phyloP scores from a whole-genome alignment of 1,140 invertebrate species.

The Sitophilus oryzae region DNA sequence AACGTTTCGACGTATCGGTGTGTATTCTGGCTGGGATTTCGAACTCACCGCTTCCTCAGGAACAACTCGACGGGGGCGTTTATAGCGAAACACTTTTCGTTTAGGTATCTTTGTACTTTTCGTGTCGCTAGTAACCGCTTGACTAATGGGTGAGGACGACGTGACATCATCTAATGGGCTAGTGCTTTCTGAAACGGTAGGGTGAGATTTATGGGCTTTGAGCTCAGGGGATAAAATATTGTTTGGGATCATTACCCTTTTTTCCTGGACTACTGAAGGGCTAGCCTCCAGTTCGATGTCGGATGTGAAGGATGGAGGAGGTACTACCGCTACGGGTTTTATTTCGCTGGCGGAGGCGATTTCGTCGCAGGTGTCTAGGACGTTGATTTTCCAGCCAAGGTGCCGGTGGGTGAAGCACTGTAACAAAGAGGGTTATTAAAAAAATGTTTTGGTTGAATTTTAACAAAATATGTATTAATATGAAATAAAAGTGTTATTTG shows the following conservation, averaged over 20 bases:
- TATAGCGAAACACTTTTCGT: background rate
- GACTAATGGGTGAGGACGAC: slow-evolving; percentile 7
- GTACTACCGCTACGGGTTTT: slow-evolving; percentile 45
- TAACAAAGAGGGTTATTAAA: slow-evolving; percentile 4
- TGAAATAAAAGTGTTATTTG: too few species aligned
- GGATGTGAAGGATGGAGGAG: slow-evolving; percentile 38
- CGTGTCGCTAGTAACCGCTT: slow-evolving; percentile 10
- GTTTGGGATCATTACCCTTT: slow-evolving; percentile 66
- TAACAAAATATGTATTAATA: too few species aligned
- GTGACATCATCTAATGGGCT: slow-evolving; percentile 21
- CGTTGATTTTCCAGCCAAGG: slow-evolving; percentile 92
- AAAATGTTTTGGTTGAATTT: too few species aligned
- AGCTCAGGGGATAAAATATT: slow-evolving; percentile 39
- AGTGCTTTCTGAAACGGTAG: slow-evolving; percentile 32
- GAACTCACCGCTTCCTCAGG: too few species aligned
- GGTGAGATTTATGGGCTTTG: slow-evolving; percentile 29
- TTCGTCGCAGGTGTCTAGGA: slow-evolving; percentile 72
- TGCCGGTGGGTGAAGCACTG: slow-evolving; percentile 89
- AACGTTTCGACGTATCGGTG: background rate
- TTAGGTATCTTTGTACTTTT: background rate
- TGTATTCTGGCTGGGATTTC: slow-evolving; percentile 1
- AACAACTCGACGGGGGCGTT: too few species aligned
- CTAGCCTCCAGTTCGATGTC: slow-evolving; percentile 53
- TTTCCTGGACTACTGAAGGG: slow-evolving; percentile 54
- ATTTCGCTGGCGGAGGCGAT: slow-evolving; percentile 52